A percentile compares a stretch with the other conserved stretches of the same genome.
phyloP scores from a whole-genome alignment of 2,888 invertebrate genomes.

The Chaetoderma sp. region DNA sequence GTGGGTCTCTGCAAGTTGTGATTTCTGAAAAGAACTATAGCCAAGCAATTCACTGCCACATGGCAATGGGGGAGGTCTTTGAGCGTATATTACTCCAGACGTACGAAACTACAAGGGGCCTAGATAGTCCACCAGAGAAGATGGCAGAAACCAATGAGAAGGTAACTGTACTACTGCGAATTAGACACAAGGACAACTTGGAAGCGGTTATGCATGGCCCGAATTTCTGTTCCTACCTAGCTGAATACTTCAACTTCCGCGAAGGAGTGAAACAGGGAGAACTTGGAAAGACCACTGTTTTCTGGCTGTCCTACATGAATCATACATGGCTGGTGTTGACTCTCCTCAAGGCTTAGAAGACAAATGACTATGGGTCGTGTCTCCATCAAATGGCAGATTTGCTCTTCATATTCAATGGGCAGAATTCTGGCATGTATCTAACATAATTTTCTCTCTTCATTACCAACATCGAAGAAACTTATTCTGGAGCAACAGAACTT shows the following conservation, averaged over 20 bases:
- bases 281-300: not conserved
- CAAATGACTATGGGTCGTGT: not conserved
- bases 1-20: conserved; percentile 30
- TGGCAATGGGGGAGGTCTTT: conserved; percentile 17
- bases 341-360: not conserved
- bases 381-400: no score
- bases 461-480: conserved; percentile 16
- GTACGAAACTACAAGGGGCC: not conserved
- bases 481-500: conserved; percentile 11
- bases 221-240: not conserved
- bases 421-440: conserved; percentile 17
- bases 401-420: conserved; percentile 16
- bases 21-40: conserved; percentile 29
- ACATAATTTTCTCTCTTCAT: conserved; percentile 15
- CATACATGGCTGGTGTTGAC: not conserved
- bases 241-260: not conserved
- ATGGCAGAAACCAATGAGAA: not conserved
- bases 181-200: not conserved
- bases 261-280: not conserved
- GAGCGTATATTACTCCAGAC: conserved; percentile 13
- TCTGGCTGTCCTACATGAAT: not conserved
- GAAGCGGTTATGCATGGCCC: not conserved
- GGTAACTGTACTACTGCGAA: not conserved
- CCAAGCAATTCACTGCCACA: conserved; percentile 30
- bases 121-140: not conserved